Conservation (phyloP, 2,113 vertebrate genomes). For the Atractosteus spatula region DNA sequence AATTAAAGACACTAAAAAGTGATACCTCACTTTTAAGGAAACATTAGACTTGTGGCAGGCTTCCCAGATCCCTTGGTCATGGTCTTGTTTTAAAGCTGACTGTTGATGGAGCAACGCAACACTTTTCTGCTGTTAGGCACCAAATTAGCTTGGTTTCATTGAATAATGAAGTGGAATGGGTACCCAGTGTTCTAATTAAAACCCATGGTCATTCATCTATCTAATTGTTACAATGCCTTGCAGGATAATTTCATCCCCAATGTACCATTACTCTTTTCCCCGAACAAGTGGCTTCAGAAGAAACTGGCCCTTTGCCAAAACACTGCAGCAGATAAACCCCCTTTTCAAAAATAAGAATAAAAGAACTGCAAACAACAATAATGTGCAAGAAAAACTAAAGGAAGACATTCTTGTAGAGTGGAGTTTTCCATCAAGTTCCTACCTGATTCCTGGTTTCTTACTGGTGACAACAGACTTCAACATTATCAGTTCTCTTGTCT, state of each 20-base stretch:
- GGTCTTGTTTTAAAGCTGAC: conserved; percentile 41
- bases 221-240: conserved; percentile 87
- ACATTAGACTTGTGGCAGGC: too few species aligned
- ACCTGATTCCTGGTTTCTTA: not conserved
- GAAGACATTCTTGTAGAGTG: conserved; percentile 48
- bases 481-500: conserved; percentile 37
- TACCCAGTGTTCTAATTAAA: conserved; percentile 90
- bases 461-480: conserved; percentile 31
- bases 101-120: conserved; percentile 62
- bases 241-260: conserved; percentile 80
- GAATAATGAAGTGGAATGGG: conserved; percentile 74
- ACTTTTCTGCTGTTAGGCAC: conserved; percentile 44
- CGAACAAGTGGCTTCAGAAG: conserved; percentile 67
- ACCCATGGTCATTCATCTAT: conserved; percentile 82
- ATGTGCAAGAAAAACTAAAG: conserved; percentile 40
- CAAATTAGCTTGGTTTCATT: conserved; percentile 65
- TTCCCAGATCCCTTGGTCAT: not conserved
- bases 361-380: conserved; percentile 53
- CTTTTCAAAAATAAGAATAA: conserved; percentile 48
- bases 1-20: too few species aligned
- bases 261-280: conserved; percentile 68
- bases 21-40: too few species aligned
- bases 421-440: conserved; percentile 42
- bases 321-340: conserved; percentile 24
- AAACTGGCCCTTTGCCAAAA: conserved; percentile 62